Conservation (phyloP, 2,888 invertebrate genomes). For the Morpho helenor region DNA sequence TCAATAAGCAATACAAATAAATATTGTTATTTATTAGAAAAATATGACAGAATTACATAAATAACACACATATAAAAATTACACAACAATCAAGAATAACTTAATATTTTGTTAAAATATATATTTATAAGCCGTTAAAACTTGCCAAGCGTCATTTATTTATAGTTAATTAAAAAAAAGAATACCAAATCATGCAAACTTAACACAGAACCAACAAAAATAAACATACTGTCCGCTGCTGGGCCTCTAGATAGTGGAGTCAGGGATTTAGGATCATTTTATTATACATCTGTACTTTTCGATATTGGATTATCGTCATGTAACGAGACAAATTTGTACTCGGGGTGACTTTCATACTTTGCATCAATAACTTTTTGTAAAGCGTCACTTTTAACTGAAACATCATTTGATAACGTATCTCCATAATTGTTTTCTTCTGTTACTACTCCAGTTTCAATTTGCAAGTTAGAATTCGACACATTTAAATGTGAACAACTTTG, state of each 20-base stretch:
- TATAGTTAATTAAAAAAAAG: neutral
- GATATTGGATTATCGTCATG: slow-evolving; percentile 56
- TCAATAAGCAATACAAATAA: no score
- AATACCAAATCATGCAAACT: slow-evolving; percentile 29
- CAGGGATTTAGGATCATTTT: slow-evolving; percentile 21
- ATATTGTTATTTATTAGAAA: no score
- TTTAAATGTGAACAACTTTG: slow-evolving; percentile 48
- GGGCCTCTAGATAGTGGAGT: slow-evolving; percentile 26
- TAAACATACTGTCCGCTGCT: slow-evolving; percentile 65
- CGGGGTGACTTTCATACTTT: slow-evolving; percentile 64
- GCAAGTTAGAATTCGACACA: slow-evolving; percentile 17
- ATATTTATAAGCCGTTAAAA: neutral
- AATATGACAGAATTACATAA: no score
- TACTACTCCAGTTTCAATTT: slow-evolving; percentile 31
- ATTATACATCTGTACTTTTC: slow-evolving; percentile 71
- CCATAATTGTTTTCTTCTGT: slow-evolving; percentile 39
- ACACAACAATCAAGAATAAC: no score
- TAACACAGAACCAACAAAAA: slow-evolving; percentile 40
- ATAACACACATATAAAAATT: no score
- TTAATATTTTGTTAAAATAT: neutral
- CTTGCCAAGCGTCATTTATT: neutral
- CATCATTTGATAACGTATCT: slow-evolving; percentile 48
- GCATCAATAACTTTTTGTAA: slow-evolving; percentile 64
- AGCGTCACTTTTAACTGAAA: slow-evolving; percentile 63
- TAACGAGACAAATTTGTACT: slow-evolving; percentile 62